Conservation (phyloP, 2,888 invertebrate species). For the Aquatica leii region DNA sequence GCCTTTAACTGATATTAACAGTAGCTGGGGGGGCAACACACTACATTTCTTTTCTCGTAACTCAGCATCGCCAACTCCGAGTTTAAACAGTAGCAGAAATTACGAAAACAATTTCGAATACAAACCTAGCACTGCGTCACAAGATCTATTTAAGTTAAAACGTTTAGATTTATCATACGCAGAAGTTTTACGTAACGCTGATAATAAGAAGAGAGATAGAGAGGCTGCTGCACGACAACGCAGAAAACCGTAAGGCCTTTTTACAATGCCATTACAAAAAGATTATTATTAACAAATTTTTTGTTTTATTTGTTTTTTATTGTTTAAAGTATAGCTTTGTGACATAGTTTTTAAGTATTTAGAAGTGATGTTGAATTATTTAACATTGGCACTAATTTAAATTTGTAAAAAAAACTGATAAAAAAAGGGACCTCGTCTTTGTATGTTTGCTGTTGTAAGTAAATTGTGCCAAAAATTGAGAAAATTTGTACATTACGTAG, state of each 20-base stretch:
- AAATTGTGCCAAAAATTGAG: constrained; percentile 27
- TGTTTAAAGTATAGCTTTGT: no score
- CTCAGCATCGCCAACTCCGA: constrained; percentile 67
- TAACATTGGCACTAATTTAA: no score
- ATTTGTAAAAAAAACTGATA: no score
- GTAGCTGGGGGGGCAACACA: constrained; percentile 76
- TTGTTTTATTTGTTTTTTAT: no score
- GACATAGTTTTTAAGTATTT: no score
- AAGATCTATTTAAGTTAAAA: constrained; percentile 82
- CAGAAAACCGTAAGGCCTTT: constrained; percentile 20
- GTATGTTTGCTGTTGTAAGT: constrained; percentile 15
- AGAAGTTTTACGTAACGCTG: constrained; percentile 79
- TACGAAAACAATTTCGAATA: constrained; percentile 60
- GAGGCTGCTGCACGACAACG: constrained; percentile 21
- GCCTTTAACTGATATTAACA: constrained; percentile 46
- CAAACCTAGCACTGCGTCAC: constrained; percentile 78
- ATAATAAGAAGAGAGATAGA: constrained; percentile 58
- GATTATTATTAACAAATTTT: no score
- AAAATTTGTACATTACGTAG: constrained; percentile 13
- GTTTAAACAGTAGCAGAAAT: constrained; percentile 60
- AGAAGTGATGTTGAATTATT: no score
- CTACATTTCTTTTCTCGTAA: constrained; percentile 69
- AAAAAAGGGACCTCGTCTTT: neutral
- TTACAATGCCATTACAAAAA: neutral
- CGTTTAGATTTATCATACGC: constrained; percentile 86